These are phyloP conservation scores for Myzus persicae DNA, from an alignment of 1,140 invertebrate genomes.

Conservation along the genomic window DNA sequence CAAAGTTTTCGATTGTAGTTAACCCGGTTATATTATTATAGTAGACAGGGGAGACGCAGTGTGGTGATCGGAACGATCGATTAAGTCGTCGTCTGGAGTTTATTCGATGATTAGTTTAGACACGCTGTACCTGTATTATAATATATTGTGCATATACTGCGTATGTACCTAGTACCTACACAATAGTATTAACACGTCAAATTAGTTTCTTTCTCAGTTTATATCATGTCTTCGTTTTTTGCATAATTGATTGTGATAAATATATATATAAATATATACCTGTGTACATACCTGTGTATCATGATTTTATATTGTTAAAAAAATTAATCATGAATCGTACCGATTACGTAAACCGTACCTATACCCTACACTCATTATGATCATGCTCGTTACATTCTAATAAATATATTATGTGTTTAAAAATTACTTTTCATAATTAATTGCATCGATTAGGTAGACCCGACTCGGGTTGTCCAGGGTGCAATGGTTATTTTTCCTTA, in stretches of 20 bases:
- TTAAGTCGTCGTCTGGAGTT: not conserved
- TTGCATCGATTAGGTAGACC: not conserved
- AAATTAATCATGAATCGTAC: not conserved
- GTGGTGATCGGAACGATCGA: not conserved
- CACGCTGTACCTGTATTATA: not conserved
- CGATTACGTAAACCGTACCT: not conserved
- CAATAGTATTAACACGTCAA: not conserved
- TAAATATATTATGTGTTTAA: not conserved
- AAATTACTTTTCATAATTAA: constrained; percentile 38
- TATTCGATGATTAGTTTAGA: not conserved
- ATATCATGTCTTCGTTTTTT: not conserved
- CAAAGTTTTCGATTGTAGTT: constrained; percentile 3
- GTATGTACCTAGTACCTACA: not conserved
- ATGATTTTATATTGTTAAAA: constrained; percentile 19
- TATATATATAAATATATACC: not conserved
- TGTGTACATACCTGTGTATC: not conserved
- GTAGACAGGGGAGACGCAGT: not conserved
- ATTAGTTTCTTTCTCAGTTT: not conserved
- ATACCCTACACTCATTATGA: not conserved
- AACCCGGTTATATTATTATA: not conserved
- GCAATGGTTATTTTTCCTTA: not conserved
- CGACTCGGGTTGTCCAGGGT: not conserved
- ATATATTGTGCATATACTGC: not conserved
- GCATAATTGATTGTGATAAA: not conserved
- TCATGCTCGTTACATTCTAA: not conserved